Evolutionary conservation across 2,888 invertebrate genomes (phyloP), one percentile per base, ranked within the genome.

Genomic region (Byasa hedistus): DNA sequence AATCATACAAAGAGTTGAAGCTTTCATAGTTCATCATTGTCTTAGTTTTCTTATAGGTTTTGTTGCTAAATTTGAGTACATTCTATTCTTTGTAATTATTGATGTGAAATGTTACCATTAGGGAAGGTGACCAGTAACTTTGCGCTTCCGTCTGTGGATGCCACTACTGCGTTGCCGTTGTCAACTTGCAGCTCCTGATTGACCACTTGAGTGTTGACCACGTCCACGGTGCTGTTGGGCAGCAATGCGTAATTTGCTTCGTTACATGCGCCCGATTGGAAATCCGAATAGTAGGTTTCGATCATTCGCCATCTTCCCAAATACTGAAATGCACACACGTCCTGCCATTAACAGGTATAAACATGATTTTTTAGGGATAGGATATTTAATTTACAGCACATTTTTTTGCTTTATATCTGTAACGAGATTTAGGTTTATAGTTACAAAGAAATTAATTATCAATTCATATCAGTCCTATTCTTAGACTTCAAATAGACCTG

Each of bases 221-320:
- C 79, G 1, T 69, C 57, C 0, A 86, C 72, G 0, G 66, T 68
- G 1, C 72, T 76, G 56, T 71, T 84, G 0, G 78, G 78, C 55
- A 79, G 82, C 0, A 81, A 70, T 1, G 81, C 79, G 79, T 94
- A 94, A 17, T 86, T 89, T 0, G 93, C 93, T 15, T 92, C 92
- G 39, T 93, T 93, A 76, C 95, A 95, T 72, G 92, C 91, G 0
- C 94, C 94, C 0, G 81, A 86, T 84, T 94, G 93, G 72, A 92
- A 92, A 22, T 92, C 75, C 2, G 93, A 88, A 62, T 93, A 93
- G 75, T 95, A 95, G 71, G 93, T 91, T 72, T 94, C 93, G 19
- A 93, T 92, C 73, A 94, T 92, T 74, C 93, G 93, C 95, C 95
- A 95, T 19, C 74, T 79, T 12, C 83, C 84, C 17, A 71, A 2